A percentile compares a stretch with the other conserved stretches of the same genome.
These are phyloP conservation scores for Andrena hattorfiana DNA, from an alignment of 2,888 invertebrate species.

Conservation along the genomic window DNA sequence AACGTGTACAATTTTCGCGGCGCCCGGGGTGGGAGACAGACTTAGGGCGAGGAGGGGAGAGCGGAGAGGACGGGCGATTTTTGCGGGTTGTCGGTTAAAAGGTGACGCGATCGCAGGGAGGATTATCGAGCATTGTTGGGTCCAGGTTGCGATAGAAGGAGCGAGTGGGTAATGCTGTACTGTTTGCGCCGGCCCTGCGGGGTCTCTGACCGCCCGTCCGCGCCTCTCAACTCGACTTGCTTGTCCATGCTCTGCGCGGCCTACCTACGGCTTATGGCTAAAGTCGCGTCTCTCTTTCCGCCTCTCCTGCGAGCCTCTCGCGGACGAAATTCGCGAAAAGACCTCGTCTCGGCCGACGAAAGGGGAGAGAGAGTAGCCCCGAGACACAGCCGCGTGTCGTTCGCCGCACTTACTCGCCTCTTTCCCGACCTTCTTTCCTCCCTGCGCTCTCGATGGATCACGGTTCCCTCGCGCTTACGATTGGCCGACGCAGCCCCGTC, in stretches of 20 bases:
- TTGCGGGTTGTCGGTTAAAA: constrained; percentile 65
- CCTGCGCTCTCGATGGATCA: constrained; percentile 8
- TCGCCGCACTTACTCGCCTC: neutral
- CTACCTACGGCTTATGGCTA: constrained; percentile 76
- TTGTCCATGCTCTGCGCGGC: constrained; percentile 78
- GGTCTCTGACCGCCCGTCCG: constrained; percentile 85
- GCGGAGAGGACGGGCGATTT: constrained; percentile 47
- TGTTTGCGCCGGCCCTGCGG: constrained; percentile 84
- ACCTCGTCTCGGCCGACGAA: constrained; percentile 46
- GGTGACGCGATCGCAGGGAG: constrained; percentile 64
- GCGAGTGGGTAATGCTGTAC: constrained; percentile 83
- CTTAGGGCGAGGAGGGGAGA: neutral
- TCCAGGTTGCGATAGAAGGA: constrained; percentile 75
- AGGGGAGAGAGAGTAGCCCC: constrained; percentile 31
- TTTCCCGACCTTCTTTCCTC: constrained; percentile 15
- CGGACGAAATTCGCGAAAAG: constrained; percentile 62
- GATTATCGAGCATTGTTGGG: constrained; percentile 74
- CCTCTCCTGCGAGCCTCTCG: constrained; percentile 42
- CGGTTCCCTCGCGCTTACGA: constrained; percentile 21
- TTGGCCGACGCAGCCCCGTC: constrained; percentile 43
- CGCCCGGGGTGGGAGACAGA: neutral
- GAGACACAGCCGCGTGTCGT: constrained; percentile 13
- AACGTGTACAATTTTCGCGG: constrained; percentile 14
- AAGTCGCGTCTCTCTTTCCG: constrained; percentile 65
- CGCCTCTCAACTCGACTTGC: constrained; percentile 83